Base-by-base conservation (phyloP, 2,888 invertebrate genomes). In the Spicauda simplicius region DNA sequence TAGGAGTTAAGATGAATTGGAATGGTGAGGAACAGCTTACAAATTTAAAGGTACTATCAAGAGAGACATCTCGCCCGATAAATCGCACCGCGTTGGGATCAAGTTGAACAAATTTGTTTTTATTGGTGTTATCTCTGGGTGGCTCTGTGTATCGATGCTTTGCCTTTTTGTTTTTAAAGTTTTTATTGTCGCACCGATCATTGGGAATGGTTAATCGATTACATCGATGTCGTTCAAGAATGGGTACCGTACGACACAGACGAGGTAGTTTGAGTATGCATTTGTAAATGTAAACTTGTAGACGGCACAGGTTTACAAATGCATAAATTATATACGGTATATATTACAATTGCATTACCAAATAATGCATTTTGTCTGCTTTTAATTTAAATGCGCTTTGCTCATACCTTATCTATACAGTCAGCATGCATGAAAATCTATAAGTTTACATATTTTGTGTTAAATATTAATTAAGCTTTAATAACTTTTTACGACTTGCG, bases 51-150 rank as follows among this genome's bases (percentile, higher is more conserved):
- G 83, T 83, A 71, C 74, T 75, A 90, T 87, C 90, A 77, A 85
- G 84, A 81, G 76, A 86, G 82, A 86, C 86, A 87, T 91, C 90
- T 88, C 76, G 81, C 76, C 76, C 88, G 89, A 91, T 90, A 91
- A 91, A 90, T 88, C 85, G 86, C 82, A 80, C 77, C 86, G 82
- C 79, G 84, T 80, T 81, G 80, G 79, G 83, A 89, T 89, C 86
- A 86, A 85, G 79, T 81, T 74, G 83, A 81, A 86, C 88, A 89
- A 87, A 87, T 88, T 87, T 85, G 86, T 86, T 90, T 88, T 90
- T 90, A 89, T 90, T 87, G 84, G 77, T 87, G 86, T 86, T 86
- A 86, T 84, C 86, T 86, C 84, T 91, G 91, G 90, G 91, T 91
- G 91, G 90, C 80, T 88, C 86, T 83, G 80, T 85, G 84, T 87